Evolutionary conservation across 2,888 invertebrate genomes (phyloP).

Genomic region (Pimpla rufipes): DNA sequence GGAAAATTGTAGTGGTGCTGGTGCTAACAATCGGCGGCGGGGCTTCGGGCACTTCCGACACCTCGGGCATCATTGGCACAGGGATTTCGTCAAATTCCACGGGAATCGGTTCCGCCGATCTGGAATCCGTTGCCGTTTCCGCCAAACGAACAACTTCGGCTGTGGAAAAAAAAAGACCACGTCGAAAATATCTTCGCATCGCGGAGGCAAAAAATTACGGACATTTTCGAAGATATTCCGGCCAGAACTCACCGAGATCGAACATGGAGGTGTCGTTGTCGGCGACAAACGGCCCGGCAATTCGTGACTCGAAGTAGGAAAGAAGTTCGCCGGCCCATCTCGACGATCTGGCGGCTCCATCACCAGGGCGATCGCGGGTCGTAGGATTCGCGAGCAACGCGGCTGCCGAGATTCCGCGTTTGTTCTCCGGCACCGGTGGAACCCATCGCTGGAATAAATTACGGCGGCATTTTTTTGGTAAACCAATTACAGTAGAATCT

Average conservation of each 20-base stretch:
- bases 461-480: neutral
- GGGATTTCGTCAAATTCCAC: neutral
- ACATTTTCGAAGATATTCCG: neutral
- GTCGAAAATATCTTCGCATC: neutral
- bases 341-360: neutral
- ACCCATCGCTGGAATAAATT: neutral
- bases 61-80: neutral
- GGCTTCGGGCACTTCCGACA: neutral
- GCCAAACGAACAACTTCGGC: constrained; percentile 41
- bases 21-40: neutral
- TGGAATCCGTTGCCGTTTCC: constrained; percentile 14
- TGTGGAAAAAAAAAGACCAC: constrained; percentile 8
- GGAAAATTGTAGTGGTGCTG: constrained; percentile 11
- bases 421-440: constrained; percentile 6
- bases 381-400: neutral
- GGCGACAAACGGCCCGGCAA: constrained; percentile 40
- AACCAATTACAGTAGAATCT: neutral
- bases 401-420: neutral
- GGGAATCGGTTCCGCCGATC: constrained; percentile 21
- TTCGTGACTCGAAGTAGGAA: neutral
- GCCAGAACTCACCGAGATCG: constrained; percentile 31
- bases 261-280: constrained; percentile 40
- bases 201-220: neutral
- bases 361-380: neutral
- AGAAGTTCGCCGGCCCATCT: constrained; percentile 2